These are phyloP conservation scores for Selenia dentaria DNA, from an alignment of 2,888 invertebrate species.

Conservation along the genomic window DNA sequence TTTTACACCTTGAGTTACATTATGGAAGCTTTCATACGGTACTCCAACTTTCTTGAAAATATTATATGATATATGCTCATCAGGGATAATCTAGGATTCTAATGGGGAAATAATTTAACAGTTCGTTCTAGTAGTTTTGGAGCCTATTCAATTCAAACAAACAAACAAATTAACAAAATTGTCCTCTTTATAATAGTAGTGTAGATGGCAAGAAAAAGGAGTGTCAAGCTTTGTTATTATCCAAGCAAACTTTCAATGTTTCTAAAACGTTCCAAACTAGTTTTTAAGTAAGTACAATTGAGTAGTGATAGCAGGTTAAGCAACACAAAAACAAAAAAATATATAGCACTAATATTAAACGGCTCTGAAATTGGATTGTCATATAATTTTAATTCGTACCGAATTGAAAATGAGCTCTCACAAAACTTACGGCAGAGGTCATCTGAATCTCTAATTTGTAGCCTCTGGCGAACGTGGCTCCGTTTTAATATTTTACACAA, in stretches of 20 bases:
- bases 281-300: slow-evolving; percentile 13
- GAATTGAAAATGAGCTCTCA: slow-evolving; percentile 37
- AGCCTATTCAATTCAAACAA: too few relatives aligned
- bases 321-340: slow-evolving; percentile 20
- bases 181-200: too few relatives aligned
- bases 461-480: slow-evolving; percentile 49
- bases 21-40: too few relatives aligned
- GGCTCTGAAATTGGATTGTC: slow-evolving; percentile 32
- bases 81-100: too few relatives aligned
- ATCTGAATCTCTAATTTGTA: slow-evolving; percentile 62
- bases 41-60: too few relatives aligned
- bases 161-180: too few relatives aligned
- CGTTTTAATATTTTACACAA: slow-evolving; percentile 68
- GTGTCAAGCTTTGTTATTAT: too few relatives aligned
- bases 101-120: too few relatives aligned
- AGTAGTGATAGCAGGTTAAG: slow-evolving; percentile 11
- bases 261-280: slow-evolving; percentile 19
- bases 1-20: too few relatives aligned
- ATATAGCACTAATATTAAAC: slow-evolving; percentile 21
- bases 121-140: too few relatives aligned
- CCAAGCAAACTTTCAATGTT: background rate
- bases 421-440: slow-evolving; percentile 51
- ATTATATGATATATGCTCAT: too few relatives aligned
- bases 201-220: too few relatives aligned
- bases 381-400: slow-evolving; percentile 36